Base-by-base conservation (phyloP, 2,113 vertebrate species). In the Chamaetylas fuelleborni region DNA sequence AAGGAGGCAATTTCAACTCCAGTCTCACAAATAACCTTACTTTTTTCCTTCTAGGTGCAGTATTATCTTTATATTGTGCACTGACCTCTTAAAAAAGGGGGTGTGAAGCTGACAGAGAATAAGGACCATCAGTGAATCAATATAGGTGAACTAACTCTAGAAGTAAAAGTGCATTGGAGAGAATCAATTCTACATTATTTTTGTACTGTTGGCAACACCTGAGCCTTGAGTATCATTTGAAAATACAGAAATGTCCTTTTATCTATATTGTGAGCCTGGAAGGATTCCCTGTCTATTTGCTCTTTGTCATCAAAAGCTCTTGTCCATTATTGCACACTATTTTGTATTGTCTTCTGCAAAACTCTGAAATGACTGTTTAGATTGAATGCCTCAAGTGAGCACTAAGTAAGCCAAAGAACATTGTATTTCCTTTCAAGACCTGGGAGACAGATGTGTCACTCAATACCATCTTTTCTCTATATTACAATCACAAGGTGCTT, bases 231-330 rank as follows among this genome's bases (percentile, higher is more conserved):
- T 54, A 95, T 85, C 67, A 91, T 88, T 94, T 92, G 54, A 86
- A 92, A 92, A 93, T 80, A 94, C 57, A 96, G 86, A 95, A 91
- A 87, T 58, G 69, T 54, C 51, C 53, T 88, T 96, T 97, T 91
- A 86, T 88, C 78, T 94, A n/a, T 70, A 61, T 53, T 92, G 88
- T 81, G 90, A 91, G 81, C 38, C 67, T 53, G 42, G 66, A 92
- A 93, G 85, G 61, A 77, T 72, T 94, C 84, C 74, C 51, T 81
- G 34, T 65, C 70, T 90, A 12, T 93, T 81, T 77, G 70, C 31
- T 88, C 72, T 91, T 82, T 88, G 71, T 86, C 69, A 60, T 94
- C 86, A 66, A 66, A 81, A 60, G 57, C 79, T 79, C 66, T 62
- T 95, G 87, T 38, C 73, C 54, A 4, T 78, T 78, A 92, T 70